Conservation (phyloP, 1,140 invertebrate genomes). For the Cecropterus lyciades region DNA sequence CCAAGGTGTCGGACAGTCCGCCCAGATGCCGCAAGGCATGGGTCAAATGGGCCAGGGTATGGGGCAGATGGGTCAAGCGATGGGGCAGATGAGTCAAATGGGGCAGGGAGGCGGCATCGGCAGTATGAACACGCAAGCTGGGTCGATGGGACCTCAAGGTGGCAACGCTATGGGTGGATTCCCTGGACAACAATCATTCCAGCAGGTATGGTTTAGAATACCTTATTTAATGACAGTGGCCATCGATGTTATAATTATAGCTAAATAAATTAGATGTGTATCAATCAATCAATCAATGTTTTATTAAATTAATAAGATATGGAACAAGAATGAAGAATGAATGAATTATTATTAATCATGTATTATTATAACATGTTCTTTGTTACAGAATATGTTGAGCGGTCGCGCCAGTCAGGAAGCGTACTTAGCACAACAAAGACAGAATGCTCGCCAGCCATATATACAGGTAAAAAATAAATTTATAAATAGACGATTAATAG, state of each 20-base stretch:
- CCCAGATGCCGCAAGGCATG: constrained; percentile 79
- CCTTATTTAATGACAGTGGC: too few species aligned
- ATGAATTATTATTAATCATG: too few species aligned
- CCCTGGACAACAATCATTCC: constrained; percentile 83
- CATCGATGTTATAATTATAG: too few species aligned
- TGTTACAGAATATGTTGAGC: constrained; percentile 77
- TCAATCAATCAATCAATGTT: too few species aligned
- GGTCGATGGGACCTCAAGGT: constrained; percentile 83
- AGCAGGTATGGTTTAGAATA: constrained; percentile 63
- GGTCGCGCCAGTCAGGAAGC: constrained; percentile 77
- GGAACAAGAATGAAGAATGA: too few species aligned
- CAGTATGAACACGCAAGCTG: constrained; percentile 75
- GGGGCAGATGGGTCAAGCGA: constrained; percentile 81
- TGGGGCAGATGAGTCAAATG: constrained; percentile 83
- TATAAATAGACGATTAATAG: too few species aligned
- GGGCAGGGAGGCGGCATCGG: constrained; percentile 74
- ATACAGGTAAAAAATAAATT: constrained; percentile 72
- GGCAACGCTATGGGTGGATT: constrained; percentile 82
- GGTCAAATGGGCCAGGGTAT: constrained; percentile 81
- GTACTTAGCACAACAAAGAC: constrained; percentile 80
- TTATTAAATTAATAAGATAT: too few species aligned
- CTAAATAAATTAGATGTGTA: too few species aligned
- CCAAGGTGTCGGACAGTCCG: constrained; percentile 70
- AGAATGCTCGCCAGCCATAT: constrained; percentile 80
- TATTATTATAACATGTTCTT: constrained; percentile 29